phyloP scores from a whole-genome alignment of 2,797 vertebrate species.

The Acanthurus tractus region DNA sequence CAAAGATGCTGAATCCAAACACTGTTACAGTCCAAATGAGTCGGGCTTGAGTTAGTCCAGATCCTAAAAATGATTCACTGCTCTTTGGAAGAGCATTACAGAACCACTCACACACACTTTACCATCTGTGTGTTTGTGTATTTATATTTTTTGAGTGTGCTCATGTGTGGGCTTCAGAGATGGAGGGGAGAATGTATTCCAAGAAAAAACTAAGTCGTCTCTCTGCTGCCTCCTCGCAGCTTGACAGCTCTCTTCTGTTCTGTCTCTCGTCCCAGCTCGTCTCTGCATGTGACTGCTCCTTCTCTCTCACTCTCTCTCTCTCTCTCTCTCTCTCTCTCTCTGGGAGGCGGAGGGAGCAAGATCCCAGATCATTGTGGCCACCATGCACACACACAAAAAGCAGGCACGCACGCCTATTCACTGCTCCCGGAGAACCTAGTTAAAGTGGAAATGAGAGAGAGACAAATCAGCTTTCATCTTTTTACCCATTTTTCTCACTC shows the following conservation, averaged over 20 bases:
- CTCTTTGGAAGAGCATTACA: slow-evolving; percentile 26
- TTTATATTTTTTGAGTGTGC: slow-evolving; percentile 30
- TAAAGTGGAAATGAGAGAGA: slow-evolving; percentile 60
- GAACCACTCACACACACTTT: slow-evolving; percentile 42
- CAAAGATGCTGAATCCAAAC: slow-evolving; percentile 57
- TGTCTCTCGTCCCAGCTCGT: slow-evolving; percentile 67
- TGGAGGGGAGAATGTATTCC: slow-evolving; percentile 61
- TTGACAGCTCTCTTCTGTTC: slow-evolving; percentile 79
- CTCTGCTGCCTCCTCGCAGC: slow-evolving; percentile 69
- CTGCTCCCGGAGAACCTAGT: slow-evolving; percentile 47
- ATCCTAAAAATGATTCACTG: slow-evolving; percentile 55
- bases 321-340: slow-evolving; percentile 36
- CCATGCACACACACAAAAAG: slow-evolving; percentile 35
- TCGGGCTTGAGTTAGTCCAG: slow-evolving; percentile 49
- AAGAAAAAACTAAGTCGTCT: slow-evolving; percentile 70
- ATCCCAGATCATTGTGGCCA: slow-evolving; percentile 65
- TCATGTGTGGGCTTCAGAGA: slow-evolving; percentile 50
- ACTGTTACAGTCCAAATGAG: slow-evolving; percentile 50
- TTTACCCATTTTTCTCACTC: slow-evolving; percentile 25
- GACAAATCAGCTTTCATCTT: slow-evolving; percentile 59
- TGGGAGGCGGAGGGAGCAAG: slow-evolving; percentile 59
- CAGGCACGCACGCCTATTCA: slow-evolving; percentile 43
- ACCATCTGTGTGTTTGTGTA: slow-evolving; percentile 52
- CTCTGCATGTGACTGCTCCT: slow-evolving; percentile 64
- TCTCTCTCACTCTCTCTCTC: slow-evolving; percentile 35